phyloP scores from a whole-genome alignment of 1,140 invertebrate genomes.

The Zaprionus vittiger region DNA sequence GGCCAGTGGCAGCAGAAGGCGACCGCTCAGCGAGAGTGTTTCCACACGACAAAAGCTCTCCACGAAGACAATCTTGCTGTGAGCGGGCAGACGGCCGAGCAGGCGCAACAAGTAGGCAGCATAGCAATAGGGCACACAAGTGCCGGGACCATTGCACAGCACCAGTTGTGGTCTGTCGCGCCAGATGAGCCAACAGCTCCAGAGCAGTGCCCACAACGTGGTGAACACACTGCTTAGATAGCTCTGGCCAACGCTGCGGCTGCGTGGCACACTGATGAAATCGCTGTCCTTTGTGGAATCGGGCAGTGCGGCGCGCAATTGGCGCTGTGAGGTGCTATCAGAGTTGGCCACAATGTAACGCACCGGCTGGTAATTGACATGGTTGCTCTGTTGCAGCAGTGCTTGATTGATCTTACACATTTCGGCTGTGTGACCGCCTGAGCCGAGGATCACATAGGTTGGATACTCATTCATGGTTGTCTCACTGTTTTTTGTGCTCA shows the following conservation, averaged over 20 bases:
- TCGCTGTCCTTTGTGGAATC: conserved; percentile 84
- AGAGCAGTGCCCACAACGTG: conserved; percentile 89
- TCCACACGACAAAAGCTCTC: conserved; percentile 97
- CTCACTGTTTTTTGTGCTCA: background rate
- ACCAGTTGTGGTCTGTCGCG: conserved; percentile 90
- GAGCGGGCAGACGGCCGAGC: conserved; percentile 86
- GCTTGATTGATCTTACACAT: conserved; percentile 90
- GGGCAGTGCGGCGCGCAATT: conserved; percentile 54
- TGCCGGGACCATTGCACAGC: conserved; percentile 97
- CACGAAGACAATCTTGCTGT: conserved; percentile 93
- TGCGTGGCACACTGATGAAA: conserved; percentile 89
- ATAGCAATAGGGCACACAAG: conserved; percentile 95
- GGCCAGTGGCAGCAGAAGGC: conserved; percentile 92
- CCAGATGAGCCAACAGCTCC: conserved; percentile 89
- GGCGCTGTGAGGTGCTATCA: conserved; percentile 89
- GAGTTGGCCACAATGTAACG: conserved; percentile 92
- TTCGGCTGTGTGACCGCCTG: conserved; percentile 94
- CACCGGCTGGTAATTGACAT: conserved; percentile 84
- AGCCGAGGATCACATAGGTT: conserved; percentile 87
- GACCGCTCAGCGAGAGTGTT: conserved; percentile 94
- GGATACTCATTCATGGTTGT: conserved; percentile 24
- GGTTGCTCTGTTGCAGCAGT: conserved; percentile 84
- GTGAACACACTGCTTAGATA: conserved; percentile 92
- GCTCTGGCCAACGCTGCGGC: conserved; percentile 94
- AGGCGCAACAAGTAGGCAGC: conserved; percentile 89